phyloP scores from a whole-genome alignment of 2,888 invertebrate species.

The Amphimallon solstitiale region DNA sequence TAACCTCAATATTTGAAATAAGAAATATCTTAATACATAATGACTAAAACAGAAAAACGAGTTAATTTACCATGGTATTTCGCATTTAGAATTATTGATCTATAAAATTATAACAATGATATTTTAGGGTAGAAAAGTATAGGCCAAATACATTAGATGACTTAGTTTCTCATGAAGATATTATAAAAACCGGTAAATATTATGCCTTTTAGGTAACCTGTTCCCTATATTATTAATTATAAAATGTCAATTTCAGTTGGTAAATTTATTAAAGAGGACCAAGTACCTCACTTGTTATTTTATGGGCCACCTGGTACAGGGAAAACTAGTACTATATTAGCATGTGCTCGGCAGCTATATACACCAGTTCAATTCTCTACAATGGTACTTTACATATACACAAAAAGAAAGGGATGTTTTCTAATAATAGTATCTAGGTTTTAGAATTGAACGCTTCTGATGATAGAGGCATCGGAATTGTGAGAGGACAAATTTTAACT shows the following conservation, averaged over 20 bases:
- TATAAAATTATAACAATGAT: neutral
- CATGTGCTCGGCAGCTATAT: conserved; percentile 93
- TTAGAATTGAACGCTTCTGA: conserved; percentile 97
- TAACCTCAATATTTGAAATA: conserved; percentile 14
- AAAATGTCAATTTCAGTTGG: conserved; percentile 68
- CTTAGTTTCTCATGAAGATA: conserved; percentile 96
- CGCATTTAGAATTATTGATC: conserved; percentile 17
- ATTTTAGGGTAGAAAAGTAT: conserved; percentile 97
- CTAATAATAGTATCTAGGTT: conserved; percentile 68
- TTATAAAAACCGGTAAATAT: conserved; percentile 90
- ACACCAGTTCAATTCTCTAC: conserved; percentile 89
- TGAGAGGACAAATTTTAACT: conserved; percentile 91
- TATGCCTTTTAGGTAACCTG: conserved; percentile 2
- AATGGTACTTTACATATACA: conserved; percentile 73
- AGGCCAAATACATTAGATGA: conserved; percentile 91
- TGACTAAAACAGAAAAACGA: conserved; percentile 46
- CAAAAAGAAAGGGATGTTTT: conserved; percentile 1
- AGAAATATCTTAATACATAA: neutral
- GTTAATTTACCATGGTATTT: conserved; percentile 73
- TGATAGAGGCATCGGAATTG: conserved; percentile 96
- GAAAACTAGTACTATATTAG: conserved; percentile 97
- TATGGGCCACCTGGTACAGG: conserved; percentile 99
- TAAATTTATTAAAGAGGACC: conserved; percentile 89
- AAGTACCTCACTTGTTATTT: conserved; percentile 93
- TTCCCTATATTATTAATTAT: conserved; percentile 12